Percentiles rank a stretch among this genome's conserved stretches.
phyloP scores from a whole-genome alignment of 2,888 invertebrate genomes.

The Drosophila rellima region DNA sequence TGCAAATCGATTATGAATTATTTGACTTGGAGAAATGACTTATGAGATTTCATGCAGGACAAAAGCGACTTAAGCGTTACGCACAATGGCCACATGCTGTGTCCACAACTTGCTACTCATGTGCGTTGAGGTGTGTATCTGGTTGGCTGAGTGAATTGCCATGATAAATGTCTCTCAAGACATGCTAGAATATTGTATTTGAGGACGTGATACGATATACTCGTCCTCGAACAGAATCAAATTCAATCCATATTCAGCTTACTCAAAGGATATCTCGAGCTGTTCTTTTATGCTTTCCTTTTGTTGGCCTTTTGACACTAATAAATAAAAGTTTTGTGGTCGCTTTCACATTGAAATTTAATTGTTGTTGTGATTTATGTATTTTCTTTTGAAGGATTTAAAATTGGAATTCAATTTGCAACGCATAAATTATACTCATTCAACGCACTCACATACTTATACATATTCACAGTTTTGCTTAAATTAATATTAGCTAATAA shows the following conservation, averaged over 20 bases:
- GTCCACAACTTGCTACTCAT: slow-evolving; percentile 45
- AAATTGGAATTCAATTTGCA: slow-evolving; percentile 46
- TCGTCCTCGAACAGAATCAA: slow-evolving; percentile 3
- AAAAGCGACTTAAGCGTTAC: slow-evolving; percentile 43
- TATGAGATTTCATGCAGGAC: slow-evolving; percentile 74
- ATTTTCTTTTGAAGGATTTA: slow-evolving; percentile 37
- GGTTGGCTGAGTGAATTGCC: slow-evolving; percentile 21
- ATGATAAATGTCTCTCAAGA: slow-evolving; percentile 32
- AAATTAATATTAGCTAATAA: slow-evolving; percentile 26
- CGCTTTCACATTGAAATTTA: slow-evolving; percentile 50
- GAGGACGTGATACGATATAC: slow-evolving; percentile 14
- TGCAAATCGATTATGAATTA: slow-evolving; percentile 84
- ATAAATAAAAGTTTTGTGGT: slow-evolving; percentile 62
- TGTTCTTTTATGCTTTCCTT: slow-evolving; percentile 8
- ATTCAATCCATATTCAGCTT: neutral
- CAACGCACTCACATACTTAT: neutral
- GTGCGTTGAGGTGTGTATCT: neutral
- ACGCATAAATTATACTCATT: slow-evolving; percentile 40
- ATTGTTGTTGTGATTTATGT: slow-evolving; percentile 64
- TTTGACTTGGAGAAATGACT: slow-evolving; percentile 83
- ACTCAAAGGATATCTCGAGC: slow-evolving; percentile 13
- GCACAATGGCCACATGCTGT: slow-evolving; percentile 62
- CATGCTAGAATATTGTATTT: slow-evolving; percentile 15
- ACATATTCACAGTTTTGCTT: neutral
- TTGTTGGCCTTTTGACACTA: slow-evolving; percentile 55